Conservation (phyloP, 2,888 invertebrate genomes). For the Lysandra coridon region DNA sequence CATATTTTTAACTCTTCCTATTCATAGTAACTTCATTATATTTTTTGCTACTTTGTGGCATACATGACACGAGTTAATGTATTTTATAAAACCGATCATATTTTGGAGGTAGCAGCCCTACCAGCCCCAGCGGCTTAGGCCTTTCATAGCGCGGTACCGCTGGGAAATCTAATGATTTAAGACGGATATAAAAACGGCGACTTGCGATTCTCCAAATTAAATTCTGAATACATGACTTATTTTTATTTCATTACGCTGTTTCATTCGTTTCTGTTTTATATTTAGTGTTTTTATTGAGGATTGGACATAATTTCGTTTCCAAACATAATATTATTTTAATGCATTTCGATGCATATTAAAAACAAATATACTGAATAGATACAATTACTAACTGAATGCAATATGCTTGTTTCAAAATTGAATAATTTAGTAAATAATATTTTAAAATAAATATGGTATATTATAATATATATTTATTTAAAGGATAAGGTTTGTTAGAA, state of each 20-base stretch:
- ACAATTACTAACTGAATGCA: too few relatives aligned
- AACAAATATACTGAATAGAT: too few relatives aligned
- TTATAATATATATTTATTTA: background rate
- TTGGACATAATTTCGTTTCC: background rate
- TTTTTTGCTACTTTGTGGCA: background rate
- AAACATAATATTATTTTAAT: background rate
- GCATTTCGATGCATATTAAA: too few relatives aligned
- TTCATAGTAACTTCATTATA: too few relatives aligned
- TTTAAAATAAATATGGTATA: background rate
- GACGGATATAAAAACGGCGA: constrained; percentile 42
- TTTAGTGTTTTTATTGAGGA: background rate
- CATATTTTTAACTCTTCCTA: too few relatives aligned
- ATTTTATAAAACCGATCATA: background rate
- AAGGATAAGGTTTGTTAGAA: background rate
- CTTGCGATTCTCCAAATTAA: constrained; percentile 40
- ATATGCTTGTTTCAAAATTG: too few relatives aligned
- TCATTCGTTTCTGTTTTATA: background rate
- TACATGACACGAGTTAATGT: background rate
- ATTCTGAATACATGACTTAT: constrained; percentile 39
- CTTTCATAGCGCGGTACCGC: constrained; percentile 41
- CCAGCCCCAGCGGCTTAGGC: constrained; percentile 39
- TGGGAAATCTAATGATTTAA: constrained; percentile 49
- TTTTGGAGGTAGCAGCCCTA: constrained; percentile 20
- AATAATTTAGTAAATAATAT: too few relatives aligned
- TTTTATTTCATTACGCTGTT: constrained; percentile 16